These are phyloP conservation scores for Coenonympha glycerion DNA, from an alignment of 2,888 invertebrate species.

Conservation along the genomic window DNA sequence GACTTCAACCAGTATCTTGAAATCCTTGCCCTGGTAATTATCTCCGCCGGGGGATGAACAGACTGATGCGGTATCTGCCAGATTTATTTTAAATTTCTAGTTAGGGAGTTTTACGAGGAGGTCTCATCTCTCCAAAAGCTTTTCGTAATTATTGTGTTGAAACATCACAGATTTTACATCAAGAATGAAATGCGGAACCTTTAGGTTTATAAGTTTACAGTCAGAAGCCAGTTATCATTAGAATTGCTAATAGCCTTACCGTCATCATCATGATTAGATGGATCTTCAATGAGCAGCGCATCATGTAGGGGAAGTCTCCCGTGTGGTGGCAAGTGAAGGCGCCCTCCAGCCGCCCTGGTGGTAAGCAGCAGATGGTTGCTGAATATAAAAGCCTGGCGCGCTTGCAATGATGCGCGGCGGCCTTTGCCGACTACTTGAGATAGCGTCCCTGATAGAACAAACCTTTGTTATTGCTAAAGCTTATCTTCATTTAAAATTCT, in stretches of 20 bases:
- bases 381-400: conserved; percentile 91
- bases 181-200: too few species aligned
- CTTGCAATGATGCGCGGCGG: conserved; percentile 58
- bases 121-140: too few species aligned
- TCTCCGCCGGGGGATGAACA: conserved; percentile 70
- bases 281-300: conserved; percentile 90
- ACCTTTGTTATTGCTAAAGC: not conserved
- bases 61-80: conserved; percentile 59
- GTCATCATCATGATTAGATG: conserved; percentile 81
- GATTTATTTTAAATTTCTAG: too few species aligned
- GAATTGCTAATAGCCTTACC: conserved; percentile 51
- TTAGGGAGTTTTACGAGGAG: too few species aligned
- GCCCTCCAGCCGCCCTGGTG: conserved; percentile 86
- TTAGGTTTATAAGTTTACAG: too few species aligned
- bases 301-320: conserved; percentile 90
- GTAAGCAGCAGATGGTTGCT: conserved; percentile 92
- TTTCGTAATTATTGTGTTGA: too few species aligned
- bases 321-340: conserved; percentile 89
- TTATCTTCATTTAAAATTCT: too few species aligned
- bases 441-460: conserved; percentile 77
- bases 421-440: conserved; percentile 82
- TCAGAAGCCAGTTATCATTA: too few species aligned
- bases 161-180: too few species aligned
- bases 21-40: conserved; percentile 64
- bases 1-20: conserved; percentile 69